Conservation (phyloP, 2,113 vertebrate species). For the Fregata magnificens region DNA sequence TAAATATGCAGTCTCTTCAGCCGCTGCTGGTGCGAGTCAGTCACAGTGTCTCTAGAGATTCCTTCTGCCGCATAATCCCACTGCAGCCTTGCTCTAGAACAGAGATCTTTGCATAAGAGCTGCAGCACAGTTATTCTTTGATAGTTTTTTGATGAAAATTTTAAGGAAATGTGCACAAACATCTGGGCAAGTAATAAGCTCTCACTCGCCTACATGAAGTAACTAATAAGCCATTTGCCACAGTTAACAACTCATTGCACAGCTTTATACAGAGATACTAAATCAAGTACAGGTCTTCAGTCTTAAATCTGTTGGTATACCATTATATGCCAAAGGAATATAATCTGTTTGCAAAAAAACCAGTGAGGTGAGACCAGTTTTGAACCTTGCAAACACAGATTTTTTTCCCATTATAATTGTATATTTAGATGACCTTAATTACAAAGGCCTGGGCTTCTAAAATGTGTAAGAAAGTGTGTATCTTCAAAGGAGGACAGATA, state of each 20-base stretch:
- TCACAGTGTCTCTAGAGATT: not conserved
- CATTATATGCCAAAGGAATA: not conserved
- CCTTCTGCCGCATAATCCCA: not conserved
- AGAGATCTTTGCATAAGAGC: not conserved
- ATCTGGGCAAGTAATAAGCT: not conserved
- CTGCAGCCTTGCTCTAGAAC: constrained; percentile 5
- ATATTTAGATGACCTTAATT: not conserved
- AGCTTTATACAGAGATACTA: not conserved
- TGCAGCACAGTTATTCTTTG: not conserved
- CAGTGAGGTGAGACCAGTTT: not conserved
- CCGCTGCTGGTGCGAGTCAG: not conserved
- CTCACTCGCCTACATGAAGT: not conserved
- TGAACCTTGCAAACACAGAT: not conserved
- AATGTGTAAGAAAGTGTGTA: not conserved
- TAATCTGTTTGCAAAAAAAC: not conserved
- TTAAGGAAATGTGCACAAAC: not conserved
- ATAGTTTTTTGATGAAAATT: not conserved
- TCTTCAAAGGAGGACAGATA: not conserved
- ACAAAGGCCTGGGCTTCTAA: not conserved
- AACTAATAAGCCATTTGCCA: not conserved
- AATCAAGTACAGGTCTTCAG: not conserved
- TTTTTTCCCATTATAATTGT: not conserved
- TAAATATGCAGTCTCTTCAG: not conserved
- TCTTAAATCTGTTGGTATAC: not conserved
- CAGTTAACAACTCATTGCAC: not conserved